Evolutionary conservation across 2,797 vertebrate genomes (phyloP).

Genomic region (Chelonia mydas): DNA sequence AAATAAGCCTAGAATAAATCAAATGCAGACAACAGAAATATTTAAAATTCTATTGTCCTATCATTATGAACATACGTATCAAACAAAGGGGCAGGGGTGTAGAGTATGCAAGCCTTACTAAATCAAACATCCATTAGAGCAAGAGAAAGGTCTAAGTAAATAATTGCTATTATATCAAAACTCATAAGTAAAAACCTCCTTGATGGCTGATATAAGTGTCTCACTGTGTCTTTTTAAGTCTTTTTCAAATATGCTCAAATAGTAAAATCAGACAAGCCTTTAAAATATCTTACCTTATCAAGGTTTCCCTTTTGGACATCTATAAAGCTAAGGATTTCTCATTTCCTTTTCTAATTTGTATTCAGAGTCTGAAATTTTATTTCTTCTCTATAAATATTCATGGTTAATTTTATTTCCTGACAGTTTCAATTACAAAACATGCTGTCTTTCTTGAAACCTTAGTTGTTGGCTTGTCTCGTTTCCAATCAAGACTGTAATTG

Average conservation of each 20-base stretch:
- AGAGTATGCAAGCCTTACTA: background rate
- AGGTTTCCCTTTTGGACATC: slow-evolving; percentile 12
- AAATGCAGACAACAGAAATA: background rate
- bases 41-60: background rate
- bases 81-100: background rate
- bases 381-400: slow-evolving; percentile 37
- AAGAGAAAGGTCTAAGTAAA: background rate
- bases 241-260: background rate
- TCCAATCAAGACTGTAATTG: background rate
- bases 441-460: slow-evolving; percentile 34
- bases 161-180: slow-evolving; percentile 6
- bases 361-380: slow-evolving; percentile 23
- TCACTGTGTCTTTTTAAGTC: background rate
- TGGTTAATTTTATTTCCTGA: background rate
- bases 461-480: background rate
- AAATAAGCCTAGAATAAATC: background rate
- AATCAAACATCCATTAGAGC: background rate
- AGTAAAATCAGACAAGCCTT: slow-evolving; percentile 10
- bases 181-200: background rate
- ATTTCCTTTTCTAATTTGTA: slow-evolving; percentile 18
- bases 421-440: background rate
- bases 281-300: slow-evolving; percentile 21
- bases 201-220: background rate
- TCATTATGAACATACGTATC: background rate
- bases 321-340: slow-evolving; percentile 15